Percentiles rank a stretch among this genome's conserved stretches.
Evolutionary conservation across 2,888 invertebrate species (phyloP).

Genomic region (Microctonus brassicae): DNA sequence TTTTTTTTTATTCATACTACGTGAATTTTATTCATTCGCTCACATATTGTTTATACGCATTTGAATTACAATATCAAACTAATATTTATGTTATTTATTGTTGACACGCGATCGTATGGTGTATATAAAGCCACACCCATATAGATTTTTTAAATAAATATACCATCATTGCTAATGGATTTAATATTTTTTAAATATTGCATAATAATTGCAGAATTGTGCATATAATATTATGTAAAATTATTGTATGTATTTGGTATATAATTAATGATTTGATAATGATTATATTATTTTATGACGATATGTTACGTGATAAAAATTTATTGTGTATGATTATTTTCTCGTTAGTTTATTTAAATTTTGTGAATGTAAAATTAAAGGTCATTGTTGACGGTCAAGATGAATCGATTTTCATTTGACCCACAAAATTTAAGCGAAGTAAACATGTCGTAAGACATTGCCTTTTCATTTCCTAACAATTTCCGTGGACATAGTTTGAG

Average conservation of each 20-base stretch:
- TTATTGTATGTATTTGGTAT: background rate
- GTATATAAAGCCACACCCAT: background rate
- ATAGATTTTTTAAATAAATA: background rate
- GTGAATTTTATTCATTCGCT: background rate
- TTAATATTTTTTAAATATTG: background rate
- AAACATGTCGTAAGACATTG: slow-evolving; percentile 19
- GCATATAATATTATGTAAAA: background rate
- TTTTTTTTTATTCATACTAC: background rate
- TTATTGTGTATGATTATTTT: background rate
- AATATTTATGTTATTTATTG: background rate
- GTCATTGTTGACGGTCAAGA: slow-evolving; percentile 5
- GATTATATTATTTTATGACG: no score
- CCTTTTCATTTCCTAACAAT: slow-evolving; percentile 61
- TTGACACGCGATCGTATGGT: background rate
- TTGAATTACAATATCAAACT: background rate
- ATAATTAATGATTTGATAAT: no score
- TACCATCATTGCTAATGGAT: slow-evolving; percentile 3
- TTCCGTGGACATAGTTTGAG: slow-evolving; percentile 48
- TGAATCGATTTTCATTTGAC: background rate
- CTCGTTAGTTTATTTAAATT: background rate
- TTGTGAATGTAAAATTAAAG: background rate
- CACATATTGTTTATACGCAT: background rate
- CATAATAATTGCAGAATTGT: background rate
- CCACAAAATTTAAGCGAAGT: background rate
- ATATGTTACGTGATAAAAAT: background rate